Conservation (phyloP, 2,797 vertebrate genomes). For the Phrynocephalus forsythii region DNA sequence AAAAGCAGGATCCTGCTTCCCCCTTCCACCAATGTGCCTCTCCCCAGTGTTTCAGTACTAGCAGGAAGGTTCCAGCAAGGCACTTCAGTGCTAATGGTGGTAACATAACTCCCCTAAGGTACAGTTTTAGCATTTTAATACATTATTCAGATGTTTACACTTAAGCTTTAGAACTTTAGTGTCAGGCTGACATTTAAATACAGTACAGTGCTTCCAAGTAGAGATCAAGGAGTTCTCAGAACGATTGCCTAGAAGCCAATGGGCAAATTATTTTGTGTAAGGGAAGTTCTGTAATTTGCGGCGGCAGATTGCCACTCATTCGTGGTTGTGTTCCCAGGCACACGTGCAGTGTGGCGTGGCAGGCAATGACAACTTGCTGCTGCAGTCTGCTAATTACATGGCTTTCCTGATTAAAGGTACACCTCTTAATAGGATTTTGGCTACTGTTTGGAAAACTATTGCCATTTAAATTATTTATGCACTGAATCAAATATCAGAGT, state of each 20-base stretch:
- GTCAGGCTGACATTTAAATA: neutral
- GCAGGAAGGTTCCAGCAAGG: neutral
- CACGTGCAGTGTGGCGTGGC: no score
- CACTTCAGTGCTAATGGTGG: constrained; percentile 2
- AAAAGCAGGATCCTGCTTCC: neutral
- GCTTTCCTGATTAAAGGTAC: no score
- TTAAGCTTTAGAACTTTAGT: neutral
- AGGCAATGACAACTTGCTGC: no score
- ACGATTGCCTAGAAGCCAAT: no score
- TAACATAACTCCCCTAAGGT: neutral
- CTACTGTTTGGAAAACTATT: neutral
- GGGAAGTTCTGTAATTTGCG: no score
- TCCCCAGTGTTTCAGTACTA: neutral
- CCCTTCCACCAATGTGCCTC: neutral
- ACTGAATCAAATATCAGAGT: neutral
- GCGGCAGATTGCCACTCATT: no score
- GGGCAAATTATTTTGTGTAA: no score
- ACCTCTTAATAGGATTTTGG: no score
- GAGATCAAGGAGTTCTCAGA: neutral
- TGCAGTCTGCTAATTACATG: no score
- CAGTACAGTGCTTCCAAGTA: neutral
- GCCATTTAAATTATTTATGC: neutral
- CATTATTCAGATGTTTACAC: neutral
- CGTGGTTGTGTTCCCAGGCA: no score
- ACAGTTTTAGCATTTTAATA: neutral